Evolutionary conservation across 53 echinoderm and acorn worm species (phyloP).

Genomic region (Temnopleurus reevesii): DNA sequence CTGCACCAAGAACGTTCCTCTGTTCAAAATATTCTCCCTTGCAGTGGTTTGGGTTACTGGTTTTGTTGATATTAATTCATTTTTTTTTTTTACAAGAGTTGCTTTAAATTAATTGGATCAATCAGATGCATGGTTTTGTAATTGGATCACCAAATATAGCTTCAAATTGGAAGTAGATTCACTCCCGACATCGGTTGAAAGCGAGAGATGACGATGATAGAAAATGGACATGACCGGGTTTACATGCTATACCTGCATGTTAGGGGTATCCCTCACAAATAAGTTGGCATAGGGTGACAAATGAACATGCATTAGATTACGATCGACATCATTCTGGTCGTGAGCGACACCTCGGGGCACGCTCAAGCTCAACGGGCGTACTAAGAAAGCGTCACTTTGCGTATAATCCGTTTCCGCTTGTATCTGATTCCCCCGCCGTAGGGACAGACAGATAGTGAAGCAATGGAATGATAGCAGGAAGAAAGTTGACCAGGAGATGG

Average conservation of each 20-base stretch:
- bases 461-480: not conserved
- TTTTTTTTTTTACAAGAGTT: not conserved
- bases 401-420: slow-evolving; percentile 52
- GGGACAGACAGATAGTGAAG: slow-evolving; percentile 24
- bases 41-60: not conserved
- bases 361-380: slow-evolving; percentile 30
- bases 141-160: slow-evolving; percentile 38
- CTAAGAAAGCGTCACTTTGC: slow-evolving; percentile 38
- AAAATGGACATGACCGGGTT: not conserved
- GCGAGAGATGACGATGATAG: not conserved
- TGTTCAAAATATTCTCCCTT: not conserved
- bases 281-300: slow-evolving; percentile 29
- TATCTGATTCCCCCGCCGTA: slow-evolving; percentile 20
- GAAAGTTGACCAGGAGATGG: not conserved
- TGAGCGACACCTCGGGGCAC: slow-evolving; percentile 35
- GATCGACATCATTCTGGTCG: slow-evolving; percentile 35
- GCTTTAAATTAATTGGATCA: slow-evolving; percentile 6
- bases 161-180: not conserved
- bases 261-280: slow-evolving; percentile 11
- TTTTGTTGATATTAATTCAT: not conserved
- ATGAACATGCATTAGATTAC: slow-evolving; percentile 51
- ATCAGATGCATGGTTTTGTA: slow-evolving; percentile 12
- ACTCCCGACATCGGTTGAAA: not conserved
- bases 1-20: not conserved
- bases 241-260: not conserved